Evolutionary conservation across 2,888 invertebrate species (phyloP).

Genomic region (Entomobrya multifasciata): DNA sequence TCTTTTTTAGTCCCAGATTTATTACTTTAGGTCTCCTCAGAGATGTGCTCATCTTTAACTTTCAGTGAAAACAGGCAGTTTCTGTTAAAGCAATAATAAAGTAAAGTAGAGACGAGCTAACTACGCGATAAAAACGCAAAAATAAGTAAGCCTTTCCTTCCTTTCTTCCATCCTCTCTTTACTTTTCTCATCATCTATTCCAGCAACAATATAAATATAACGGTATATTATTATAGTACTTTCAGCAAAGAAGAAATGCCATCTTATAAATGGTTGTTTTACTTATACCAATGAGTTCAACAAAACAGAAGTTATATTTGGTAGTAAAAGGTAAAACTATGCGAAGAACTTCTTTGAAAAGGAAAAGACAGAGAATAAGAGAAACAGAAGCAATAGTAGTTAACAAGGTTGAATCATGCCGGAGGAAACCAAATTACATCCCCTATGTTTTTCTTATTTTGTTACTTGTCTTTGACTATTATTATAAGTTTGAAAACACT

Average conservation of each 20-base stretch:
- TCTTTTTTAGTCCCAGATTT: slow-evolving; percentile 75
- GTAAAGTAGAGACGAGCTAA: slow-evolving; percentile 24
- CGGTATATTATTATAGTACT: no score
- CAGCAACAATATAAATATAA: background rate
- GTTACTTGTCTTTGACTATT: slow-evolving; percentile 32
- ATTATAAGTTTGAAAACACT: background rate
- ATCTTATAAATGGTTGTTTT: background rate
- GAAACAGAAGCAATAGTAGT: slow-evolving; percentile 72
- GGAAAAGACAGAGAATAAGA: slow-evolving; percentile 67
- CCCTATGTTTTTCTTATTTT: slow-evolving; percentile 69
- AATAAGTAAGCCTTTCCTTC: slow-evolving; percentile 16
- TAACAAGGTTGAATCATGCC: slow-evolving; percentile 78
- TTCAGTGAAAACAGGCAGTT: slow-evolving; percentile 62
- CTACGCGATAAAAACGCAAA: slow-evolving; percentile 3
- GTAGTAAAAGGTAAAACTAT: background rate
- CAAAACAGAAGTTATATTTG: background rate
- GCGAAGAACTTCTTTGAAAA: slow-evolving; percentile 2
- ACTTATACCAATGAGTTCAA: background rate
- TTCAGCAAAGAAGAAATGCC: background rate
- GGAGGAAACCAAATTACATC: slow-evolving; percentile 78
- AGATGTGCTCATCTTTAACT: slow-evolving; percentile 73
- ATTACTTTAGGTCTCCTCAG: slow-evolving; percentile 75
- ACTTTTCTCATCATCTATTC: background rate
- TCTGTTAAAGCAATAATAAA: slow-evolving; percentile 20
- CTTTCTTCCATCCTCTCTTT: slow-evolving; percentile 5